Evolutionary conservation across 2,113 vertebrate genomes (phyloP).

Genomic region (Tupaia tana): DNA sequence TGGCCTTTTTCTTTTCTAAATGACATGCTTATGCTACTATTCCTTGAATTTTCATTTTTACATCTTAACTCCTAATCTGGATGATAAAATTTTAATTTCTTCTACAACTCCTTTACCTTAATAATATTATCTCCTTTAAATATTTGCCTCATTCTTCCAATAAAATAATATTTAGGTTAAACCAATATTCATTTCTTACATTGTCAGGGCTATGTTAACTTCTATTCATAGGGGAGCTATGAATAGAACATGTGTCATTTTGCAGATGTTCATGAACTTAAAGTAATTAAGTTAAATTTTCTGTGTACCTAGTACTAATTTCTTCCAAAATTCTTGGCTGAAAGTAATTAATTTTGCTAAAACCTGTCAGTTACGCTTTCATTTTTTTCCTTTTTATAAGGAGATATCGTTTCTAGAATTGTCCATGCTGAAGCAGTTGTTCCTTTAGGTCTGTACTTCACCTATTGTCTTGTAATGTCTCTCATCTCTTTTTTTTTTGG

Average conservation of each 20-base stretch:
- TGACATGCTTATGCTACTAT: neutral
- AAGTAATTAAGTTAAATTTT: slow-evolving; percentile 7
- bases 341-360: neutral
- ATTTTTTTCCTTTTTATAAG: too few species aligned
- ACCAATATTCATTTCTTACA: neutral
- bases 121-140: neutral
- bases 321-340: neutral
- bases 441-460: neutral
- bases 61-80: neutral
- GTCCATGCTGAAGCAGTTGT: neutral
- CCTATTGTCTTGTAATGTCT: neutral
- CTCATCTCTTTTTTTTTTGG: neutral
- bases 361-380: neutral
- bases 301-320: neutral
- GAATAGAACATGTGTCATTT: too few species aligned
- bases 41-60: neutral
- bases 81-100: neutral
- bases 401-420: neutral
- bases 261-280: neutral
- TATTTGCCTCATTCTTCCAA: neutral
- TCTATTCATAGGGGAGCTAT: neutral
- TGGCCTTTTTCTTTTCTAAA: neutral
- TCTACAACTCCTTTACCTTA: neutral
- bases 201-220: neutral
- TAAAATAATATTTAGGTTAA: neutral